These are phyloP conservation scores for Strix uralensis DNA, from an alignment of 2,113 vertebrate species.

Conservation along the genomic window DNA sequence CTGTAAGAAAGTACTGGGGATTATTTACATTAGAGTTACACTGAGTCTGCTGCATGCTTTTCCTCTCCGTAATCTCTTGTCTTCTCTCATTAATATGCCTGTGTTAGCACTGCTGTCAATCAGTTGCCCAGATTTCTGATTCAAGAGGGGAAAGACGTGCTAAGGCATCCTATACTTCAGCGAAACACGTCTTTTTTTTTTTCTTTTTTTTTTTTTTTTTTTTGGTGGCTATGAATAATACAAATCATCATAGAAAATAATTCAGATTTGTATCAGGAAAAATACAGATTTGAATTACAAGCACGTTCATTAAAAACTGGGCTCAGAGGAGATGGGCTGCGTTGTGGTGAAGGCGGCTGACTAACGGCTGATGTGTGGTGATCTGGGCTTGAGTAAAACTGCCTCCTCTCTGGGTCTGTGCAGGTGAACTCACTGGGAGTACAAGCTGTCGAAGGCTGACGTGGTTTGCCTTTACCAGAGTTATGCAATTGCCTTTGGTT, in stretches of 20 bases:
- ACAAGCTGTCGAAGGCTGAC: not conserved
- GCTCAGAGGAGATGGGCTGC: not conserved
- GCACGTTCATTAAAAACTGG: not conserved
- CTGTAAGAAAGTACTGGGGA: not conserved
- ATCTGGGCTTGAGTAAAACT: not conserved
- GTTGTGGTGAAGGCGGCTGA: not conserved
- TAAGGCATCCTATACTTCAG: not conserved
- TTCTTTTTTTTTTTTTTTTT: not conserved
- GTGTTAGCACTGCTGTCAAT: not conserved
- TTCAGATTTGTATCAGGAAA: not conserved
- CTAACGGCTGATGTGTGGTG: not conserved
- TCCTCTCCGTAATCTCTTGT: not conserved
- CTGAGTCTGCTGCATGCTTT: not conserved
- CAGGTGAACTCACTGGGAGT: not conserved
- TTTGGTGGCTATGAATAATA: not conserved
- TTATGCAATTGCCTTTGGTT: not conserved
- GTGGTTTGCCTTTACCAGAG: not conserved
- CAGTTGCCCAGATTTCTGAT: not conserved
- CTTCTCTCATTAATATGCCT: constrained; percentile 18
- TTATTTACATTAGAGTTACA: not conserved
- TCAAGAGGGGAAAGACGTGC: not conserved
- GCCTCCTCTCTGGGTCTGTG: not conserved
- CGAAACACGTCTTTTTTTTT: not conserved
- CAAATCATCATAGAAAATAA: not conserved
- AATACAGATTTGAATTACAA: not conserved